Evolutionary conservation across 2,797 vertebrate genomes (phyloP).

Genomic region (Acanthiza pusilla): DNA sequence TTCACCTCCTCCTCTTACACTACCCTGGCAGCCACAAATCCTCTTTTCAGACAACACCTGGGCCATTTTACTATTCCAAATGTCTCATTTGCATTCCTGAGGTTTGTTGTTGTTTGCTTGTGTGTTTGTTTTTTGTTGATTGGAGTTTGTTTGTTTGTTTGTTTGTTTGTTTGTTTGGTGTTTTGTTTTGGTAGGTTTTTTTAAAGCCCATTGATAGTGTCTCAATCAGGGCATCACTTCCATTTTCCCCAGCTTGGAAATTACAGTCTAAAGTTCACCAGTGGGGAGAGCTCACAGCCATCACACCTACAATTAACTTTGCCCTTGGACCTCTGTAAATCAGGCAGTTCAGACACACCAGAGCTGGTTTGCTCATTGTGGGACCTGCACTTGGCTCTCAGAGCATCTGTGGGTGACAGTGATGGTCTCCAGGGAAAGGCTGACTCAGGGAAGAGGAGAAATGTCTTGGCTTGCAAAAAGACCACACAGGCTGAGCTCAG

Average conservation of each 20-base stretch:
- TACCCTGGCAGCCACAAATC: background rate
- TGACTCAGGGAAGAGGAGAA: background rate
- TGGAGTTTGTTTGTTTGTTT: too few species aligned
- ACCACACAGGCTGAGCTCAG: background rate
- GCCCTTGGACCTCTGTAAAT: background rate
- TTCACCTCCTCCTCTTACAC: background rate
- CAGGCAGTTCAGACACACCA: background rate
- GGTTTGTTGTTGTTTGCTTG: too few species aligned
- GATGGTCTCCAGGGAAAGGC: background rate
- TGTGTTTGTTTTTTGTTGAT: too few species aligned
- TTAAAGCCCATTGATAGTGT: rapidly evolving
- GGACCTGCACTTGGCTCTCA: background rate
- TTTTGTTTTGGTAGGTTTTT: too few species aligned
- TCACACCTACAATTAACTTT: background rate
- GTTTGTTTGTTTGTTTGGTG: too few species aligned
- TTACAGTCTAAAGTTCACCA: background rate
- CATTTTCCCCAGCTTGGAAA: background rate
- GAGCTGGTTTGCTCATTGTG: rapidly evolving
- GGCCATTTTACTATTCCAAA: background rate
- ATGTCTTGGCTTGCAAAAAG: background rate
- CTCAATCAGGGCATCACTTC: background rate
- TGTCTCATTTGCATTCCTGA: background rate
- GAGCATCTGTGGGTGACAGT: background rate
- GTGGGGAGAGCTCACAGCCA: background rate
- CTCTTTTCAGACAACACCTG: background rate